Conservation (phyloP, 2,888 invertebrate genomes). For the Hydroisotoma schaefferi region DNA sequence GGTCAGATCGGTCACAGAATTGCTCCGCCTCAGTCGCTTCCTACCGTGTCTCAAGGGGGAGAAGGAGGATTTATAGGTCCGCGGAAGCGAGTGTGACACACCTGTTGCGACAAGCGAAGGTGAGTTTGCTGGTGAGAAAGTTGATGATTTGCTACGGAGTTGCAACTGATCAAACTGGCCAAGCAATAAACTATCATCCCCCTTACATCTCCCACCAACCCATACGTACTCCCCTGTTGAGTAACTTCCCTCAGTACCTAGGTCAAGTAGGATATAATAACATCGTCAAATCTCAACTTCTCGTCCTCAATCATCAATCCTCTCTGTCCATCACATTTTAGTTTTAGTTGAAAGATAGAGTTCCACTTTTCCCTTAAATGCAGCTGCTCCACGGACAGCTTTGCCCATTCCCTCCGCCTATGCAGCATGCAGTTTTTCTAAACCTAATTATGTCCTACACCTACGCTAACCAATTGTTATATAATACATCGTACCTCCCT, state of each 20-base stretch:
- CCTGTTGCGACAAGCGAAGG: constrained; percentile 48
- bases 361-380: too few relatives aligned
- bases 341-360: too few relatives aligned
- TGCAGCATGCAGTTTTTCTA: too few relatives aligned
- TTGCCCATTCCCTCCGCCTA: too few relatives aligned
- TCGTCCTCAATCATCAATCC: too few relatives aligned
- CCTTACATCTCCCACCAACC: not conserved
- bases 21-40: constrained; percentile 48
- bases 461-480: too few relatives aligned
- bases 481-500: too few relatives aligned
- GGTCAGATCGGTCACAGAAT: constrained; percentile 48
- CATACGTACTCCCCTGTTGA: not conserved
- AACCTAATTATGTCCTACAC: too few relatives aligned
- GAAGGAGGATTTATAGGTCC: constrained; percentile 49
- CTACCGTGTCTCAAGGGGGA: constrained; percentile 48
- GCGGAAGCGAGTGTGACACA: constrained; percentile 49
- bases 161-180: constrained; percentile 6
- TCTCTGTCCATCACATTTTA: too few relatives aligned
- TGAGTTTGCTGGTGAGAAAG: constrained; percentile 40
- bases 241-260: not conserved
- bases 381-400: too few relatives aligned
- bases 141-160: constrained; percentile 45
- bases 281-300: too few relatives aligned
- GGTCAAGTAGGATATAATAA: too few relatives aligned
- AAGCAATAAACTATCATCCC: not conserved